phyloP scores from a whole-genome alignment of 2,113 vertebrate species.

The Hystrix brachyura region DNA sequence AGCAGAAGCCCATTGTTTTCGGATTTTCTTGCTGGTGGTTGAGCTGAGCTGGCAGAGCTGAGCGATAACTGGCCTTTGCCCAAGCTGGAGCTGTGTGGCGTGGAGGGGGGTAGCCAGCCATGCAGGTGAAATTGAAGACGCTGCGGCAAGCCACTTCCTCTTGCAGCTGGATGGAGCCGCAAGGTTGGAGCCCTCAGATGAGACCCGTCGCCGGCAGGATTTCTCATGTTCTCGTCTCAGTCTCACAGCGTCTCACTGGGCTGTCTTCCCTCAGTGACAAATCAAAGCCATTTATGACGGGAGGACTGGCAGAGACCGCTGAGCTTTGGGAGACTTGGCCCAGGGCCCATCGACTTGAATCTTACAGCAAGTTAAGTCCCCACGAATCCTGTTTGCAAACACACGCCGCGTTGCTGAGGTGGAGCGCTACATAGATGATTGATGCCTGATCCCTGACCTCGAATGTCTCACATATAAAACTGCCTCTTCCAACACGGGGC shows the following conservation, averaged over 20 bases:
- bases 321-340: neutral
- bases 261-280: neutral
- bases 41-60: neutral
- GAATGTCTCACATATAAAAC: neutral
- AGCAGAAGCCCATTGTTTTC: neutral
- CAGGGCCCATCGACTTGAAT: neutral
- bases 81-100: neutral
- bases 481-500: neutral
- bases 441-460: neutral
- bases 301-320: neutral
- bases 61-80: neutral
- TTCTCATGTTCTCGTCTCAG: neutral
- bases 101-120: neutral
- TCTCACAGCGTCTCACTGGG: neutral
- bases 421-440: accelerated
- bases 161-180: neutral
- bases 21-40: neutral
- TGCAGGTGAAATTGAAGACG: accelerated
- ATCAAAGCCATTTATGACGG: neutral
- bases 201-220: neutral
- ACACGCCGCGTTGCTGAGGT: neutral
- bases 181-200: neutral
- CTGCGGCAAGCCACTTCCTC: neutral
- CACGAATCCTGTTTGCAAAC: neutral
- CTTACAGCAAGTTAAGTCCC: neutral